Evolutionary conservation across 2,888 invertebrate species (phyloP).

Genomic region (Ferdinandea cuprea): DNA sequence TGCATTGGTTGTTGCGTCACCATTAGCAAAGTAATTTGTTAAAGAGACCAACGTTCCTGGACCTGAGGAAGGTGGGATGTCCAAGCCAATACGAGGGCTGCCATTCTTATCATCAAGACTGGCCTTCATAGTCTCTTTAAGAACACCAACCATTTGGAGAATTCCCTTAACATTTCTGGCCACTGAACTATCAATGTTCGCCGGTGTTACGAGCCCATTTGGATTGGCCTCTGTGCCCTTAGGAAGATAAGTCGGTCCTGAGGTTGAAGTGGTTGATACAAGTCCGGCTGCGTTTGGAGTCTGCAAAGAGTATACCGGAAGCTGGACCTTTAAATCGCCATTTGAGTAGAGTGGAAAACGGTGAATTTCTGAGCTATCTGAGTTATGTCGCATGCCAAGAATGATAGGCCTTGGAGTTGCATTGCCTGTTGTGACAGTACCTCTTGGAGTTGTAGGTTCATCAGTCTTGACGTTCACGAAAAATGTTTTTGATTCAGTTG

Average conservation of each 20-base stretch:
- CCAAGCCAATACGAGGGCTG: slow-evolving; percentile 86
- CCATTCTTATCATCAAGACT: slow-evolving; percentile 82
- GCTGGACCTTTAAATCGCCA: slow-evolving; percentile 73
- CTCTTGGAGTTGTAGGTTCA: slow-evolving; percentile 30
- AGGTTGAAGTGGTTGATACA: slow-evolving; percentile 75
- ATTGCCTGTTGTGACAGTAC: slow-evolving; percentile 62
- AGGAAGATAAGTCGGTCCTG: slow-evolving; percentile 81
- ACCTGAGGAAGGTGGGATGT: slow-evolving; percentile 89
- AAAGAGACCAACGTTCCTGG: slow-evolving; percentile 91
- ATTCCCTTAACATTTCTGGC: slow-evolving; percentile 88
- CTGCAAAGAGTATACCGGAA: slow-evolving; percentile 57
- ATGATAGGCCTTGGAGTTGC: slow-evolving; percentile 78
- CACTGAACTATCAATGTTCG: slow-evolving; percentile 80
- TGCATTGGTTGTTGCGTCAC: slow-evolving; percentile 81
- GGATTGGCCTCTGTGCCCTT: slow-evolving; percentile 72
- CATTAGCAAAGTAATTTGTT: slow-evolving; percentile 90
- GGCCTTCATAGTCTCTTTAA: slow-evolving; percentile 84
- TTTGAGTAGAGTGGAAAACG: slow-evolving; percentile 58
- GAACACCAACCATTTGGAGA: slow-evolving; percentile 87
- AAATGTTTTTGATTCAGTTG: slow-evolving; percentile 78
- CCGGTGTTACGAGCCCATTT: slow-evolving; percentile 11
- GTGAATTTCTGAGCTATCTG: slow-evolving; percentile 75
- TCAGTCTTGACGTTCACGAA: slow-evolving; percentile 77
- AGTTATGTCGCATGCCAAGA: slow-evolving; percentile 79
- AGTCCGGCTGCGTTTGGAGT: slow-evolving; percentile 75